Conservation (phyloP, 1,140 invertebrate genomes). For the Scylla paramamosain region DNA sequence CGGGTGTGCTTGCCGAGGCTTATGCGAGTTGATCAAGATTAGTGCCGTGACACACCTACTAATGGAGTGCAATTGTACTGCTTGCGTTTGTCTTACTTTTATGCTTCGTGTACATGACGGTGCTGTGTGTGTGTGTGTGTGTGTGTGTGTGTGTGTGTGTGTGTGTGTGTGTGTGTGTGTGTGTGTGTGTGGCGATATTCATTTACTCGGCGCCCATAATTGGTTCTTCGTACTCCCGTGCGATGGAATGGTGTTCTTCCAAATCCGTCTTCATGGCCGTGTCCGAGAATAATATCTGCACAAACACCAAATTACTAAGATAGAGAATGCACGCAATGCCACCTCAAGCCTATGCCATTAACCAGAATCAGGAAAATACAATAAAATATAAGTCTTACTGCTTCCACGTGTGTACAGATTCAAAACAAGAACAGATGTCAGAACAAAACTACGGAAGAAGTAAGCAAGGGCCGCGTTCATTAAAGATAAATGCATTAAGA, state of each 20-base stretch:
- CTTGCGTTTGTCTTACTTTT: too few relatives aligned
- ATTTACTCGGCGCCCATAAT: background rate
- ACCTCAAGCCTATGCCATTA: background rate
- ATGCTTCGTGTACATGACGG: too few relatives aligned
- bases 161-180: constrained; percentile 5
- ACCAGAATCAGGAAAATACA: background rate
- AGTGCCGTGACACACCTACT: background rate
- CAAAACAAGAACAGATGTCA: too few relatives aligned
- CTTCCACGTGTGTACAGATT: too few relatives aligned
- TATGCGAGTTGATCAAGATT: background rate
- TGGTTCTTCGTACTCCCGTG: constrained; percentile 7
- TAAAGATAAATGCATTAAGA: background rate
- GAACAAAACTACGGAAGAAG: background rate
- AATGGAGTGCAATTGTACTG: background rate
- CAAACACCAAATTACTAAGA: constrained; percentile 10
- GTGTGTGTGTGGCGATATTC: background rate
- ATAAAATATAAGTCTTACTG: background rate
- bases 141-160: too few relatives aligned
- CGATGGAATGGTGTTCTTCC: background rate
- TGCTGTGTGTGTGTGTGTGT: too few relatives aligned
- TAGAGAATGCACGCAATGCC: constrained; percentile 16
- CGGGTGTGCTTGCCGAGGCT: too few relatives aligned
- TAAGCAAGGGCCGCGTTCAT: background rate
- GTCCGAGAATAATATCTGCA: background rate
- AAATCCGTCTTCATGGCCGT: background rate